A percentile compares a stretch with the other conserved stretches of the same genome.
Conservation (phyloP, 2,113 vertebrate species). For the Anguilla japonica region DNA sequence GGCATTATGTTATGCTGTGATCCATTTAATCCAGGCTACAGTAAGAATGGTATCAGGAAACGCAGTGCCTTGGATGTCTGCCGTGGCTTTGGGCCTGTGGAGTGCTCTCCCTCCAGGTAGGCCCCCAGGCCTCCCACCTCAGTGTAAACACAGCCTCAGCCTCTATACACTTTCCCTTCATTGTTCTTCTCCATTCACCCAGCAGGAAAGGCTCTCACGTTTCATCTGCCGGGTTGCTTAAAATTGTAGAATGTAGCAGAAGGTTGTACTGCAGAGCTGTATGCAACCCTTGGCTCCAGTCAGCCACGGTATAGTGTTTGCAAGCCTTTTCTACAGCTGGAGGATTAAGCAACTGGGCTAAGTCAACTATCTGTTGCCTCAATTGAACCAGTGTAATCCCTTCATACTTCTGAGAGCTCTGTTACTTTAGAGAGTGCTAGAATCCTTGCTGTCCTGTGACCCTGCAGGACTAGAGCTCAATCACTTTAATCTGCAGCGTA, state of each 20-base stretch:
- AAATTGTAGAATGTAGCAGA: background rate
- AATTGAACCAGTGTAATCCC: background rate
- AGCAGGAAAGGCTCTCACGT: background rate
- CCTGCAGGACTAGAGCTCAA: background rate
- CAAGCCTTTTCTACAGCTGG: background rate
- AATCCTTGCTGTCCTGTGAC: background rate
- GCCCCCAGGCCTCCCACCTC: background rate
- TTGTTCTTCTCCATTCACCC: background rate
- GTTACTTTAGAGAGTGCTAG: background rate
- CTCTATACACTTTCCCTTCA: background rate
- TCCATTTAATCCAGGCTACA: background rate
- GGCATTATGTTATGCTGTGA: background rate
- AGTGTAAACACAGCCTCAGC: background rate
- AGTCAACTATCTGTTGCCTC: background rate
- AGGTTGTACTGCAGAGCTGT: background rate
- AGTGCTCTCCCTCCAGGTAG: background rate
- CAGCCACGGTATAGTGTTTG: too few relatives aligned
- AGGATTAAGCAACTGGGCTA: background rate
- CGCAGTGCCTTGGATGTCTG: background rate
- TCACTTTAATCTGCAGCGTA: background rate
- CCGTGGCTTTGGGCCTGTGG: background rate
- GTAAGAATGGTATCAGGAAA: background rate
- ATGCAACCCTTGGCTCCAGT: background rate
- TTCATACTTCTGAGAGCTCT: background rate
- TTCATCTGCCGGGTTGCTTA: too few relatives aligned